Percentiles rank a stretch among this genome's conserved stretches.
These are phyloP conservation scores for Hippocampus guttulatus DNA, from an alignment of 2,113 vertebrate species.

Conservation along the genomic window DNA sequence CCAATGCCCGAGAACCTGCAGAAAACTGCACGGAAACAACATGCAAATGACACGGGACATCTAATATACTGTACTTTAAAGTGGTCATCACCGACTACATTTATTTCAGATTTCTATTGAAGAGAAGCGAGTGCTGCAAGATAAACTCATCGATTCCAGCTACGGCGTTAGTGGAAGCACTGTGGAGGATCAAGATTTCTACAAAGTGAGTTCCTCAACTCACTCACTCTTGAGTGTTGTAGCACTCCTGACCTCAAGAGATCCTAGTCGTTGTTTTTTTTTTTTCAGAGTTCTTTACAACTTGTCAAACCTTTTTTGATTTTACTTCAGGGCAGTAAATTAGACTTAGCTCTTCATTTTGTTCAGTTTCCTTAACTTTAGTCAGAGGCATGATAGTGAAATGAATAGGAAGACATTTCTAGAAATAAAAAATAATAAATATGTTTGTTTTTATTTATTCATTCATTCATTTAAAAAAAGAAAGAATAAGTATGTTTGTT, in stretches of 20 bases:
- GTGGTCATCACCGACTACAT: slow-evolving; percentile 18
- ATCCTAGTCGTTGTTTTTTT: background rate
- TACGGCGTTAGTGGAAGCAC: slow-evolving; percentile 53
- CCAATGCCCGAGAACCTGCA: too few species aligned
- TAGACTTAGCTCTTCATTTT: background rate
- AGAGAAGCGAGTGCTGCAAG: slow-evolving; percentile 68
- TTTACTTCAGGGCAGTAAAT: background rate
- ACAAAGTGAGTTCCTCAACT: slow-evolving; percentile 77
- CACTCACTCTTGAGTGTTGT: background rate
- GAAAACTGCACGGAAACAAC: too few species aligned
- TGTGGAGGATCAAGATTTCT: slow-evolving; percentile 73
- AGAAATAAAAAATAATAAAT: background rate
- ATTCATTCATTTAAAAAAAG: too few species aligned
- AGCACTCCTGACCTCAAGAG: background rate
- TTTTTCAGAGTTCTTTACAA: background rate
- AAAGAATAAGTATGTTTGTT: too few species aligned
- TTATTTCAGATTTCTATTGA: slow-evolving; percentile 72
- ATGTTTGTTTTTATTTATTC: background rate
- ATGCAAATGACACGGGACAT: too few species aligned
- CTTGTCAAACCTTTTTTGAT: slow-evolving; percentile 1
- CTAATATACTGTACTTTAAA: slow-evolving; percentile 8
- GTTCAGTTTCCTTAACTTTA: background rate
- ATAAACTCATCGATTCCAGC: slow-evolving; percentile 77
- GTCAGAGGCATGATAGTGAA: background rate
- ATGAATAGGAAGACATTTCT: background rate